Base-by-base conservation (phyloP, 2,797 vertebrate genomes). In the Erethizon dorsatum region DNA sequence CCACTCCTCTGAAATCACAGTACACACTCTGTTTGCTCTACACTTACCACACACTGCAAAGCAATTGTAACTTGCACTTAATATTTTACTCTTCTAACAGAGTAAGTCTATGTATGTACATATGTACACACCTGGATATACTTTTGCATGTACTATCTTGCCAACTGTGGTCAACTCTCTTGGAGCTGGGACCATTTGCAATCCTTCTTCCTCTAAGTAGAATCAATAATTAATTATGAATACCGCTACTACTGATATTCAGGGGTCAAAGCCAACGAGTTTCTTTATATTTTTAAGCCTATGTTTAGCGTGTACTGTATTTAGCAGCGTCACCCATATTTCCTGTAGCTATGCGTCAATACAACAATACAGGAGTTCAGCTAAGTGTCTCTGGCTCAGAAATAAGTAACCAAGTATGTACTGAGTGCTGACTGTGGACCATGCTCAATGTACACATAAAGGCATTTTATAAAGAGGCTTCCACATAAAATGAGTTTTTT, bases 401-500 rank as follows among this genome's bases (percentile, higher is more conserved):
- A 41, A 79, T 33, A 90, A 83, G 56, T 57, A 92, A 75, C 31
- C 57, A 59, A 65, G 63, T 61, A 69, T 61, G 54, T 69, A 50
- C 6, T 28, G 37, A 47, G 13, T 6, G 17, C 33, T 94, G 10
- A 1, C 41, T 20, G 11, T 84, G 71, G 73, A 94, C 83, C 67
- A 83, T 31, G 24, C 33, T 95, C 31, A n/a, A 11, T 91, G 85
- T 41, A 78, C 59, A 90, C 71, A 95, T 65, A 97, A 91, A 90
- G 78, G 56, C 94, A 96, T 97, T 95, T 96, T 75, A 41, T 71
- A 95, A 96, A 93, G 33, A 73, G 37, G 33, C 80, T 90, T 80
- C 41, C 75, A 87, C 73, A 92, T 47, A 95, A 95, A 93, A 92
- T 85, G 67, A 94, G 59, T 80, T 96, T 69, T 96, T 96, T 97